Base-by-base conservation (phyloP, 2,113 vertebrate genomes). In the Dunckerocampus dactyliophorus region DNA sequence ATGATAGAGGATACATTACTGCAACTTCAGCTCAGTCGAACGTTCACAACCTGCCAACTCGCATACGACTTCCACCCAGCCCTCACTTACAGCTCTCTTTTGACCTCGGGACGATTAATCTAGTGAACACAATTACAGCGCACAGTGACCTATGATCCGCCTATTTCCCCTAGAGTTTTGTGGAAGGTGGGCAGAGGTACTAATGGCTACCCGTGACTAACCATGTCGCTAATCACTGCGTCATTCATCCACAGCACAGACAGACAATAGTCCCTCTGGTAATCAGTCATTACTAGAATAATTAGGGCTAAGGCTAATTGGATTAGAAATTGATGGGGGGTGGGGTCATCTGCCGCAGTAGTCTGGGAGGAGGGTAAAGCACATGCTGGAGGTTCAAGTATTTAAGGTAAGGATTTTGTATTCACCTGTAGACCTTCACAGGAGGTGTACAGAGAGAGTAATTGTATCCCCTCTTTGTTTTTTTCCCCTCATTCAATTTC, bases 301-400 rank as follows among this genome's bases (percentile, higher is more conserved):
- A 89, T 86, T 84, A 86, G 71, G 58, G 73, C 57, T 71, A 69
- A 60, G 65, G 72, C 80, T 89, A 85, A 89, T 85, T 87, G 82
- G 81, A 87, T 89, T 85, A 87, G 76, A 69, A 77, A 75, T 64
- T 66, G 61, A 28, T 0, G 56, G 59, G 57, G 65, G 59, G 58
- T n/a, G 53, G 65, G 63, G 75, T 84, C 82, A 79, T 84, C 77
- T 73, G 73, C 62, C 48, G 60, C 47, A 37, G 28, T 17, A 12
- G 24, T 37, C 15, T 34, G 37, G 57, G 46, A 55, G 60, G 46
- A 63, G 70, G 63, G 39, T 22, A 46, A 50, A 22, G 43, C 31
- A 58, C 31, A 49, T 17, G 15, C 31, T 67, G 24, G n/a, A 22
- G 56, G 59, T 11, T 64, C 6, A 19, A 39, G 28, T 22, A 39